phyloP scores from a whole-genome alignment of 30 jellyfish, hydroid and myxozoan species.

The Turritopsis rubra region DNA sequence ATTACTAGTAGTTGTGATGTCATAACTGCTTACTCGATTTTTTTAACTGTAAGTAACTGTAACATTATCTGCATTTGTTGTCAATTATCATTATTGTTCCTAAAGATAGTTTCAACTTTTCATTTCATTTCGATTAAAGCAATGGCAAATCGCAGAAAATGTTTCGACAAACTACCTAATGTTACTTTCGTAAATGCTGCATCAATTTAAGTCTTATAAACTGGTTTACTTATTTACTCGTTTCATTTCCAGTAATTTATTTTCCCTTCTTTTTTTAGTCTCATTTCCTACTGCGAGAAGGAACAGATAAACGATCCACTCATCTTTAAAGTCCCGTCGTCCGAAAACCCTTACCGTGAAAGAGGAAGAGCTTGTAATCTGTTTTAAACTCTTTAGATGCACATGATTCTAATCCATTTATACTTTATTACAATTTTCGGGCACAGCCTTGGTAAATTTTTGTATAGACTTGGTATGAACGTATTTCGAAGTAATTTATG shows the following conservation, averaged over 20 bases:
- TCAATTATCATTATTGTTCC: too few species aligned
- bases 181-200: too few species aligned
- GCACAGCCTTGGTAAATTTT: too few species aligned
- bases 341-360: slow-evolving; percentile 81
- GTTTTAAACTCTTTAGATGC: slow-evolving; percentile 20
- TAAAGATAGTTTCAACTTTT: too few species aligned
- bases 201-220: background rate
- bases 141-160: too few species aligned
- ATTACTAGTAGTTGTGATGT: too few species aligned
- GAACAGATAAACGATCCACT: slow-evolving; percentile 68
- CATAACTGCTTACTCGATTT: too few species aligned
- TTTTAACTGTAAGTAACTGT: too few species aligned
- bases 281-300: slow-evolving; percentile 69
- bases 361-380: slow-evolving; percentile 52
- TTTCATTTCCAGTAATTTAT: background rate
- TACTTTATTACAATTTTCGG: background rate
- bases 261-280: slow-evolving; percentile 33
- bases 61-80: too few species aligned
- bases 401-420: background rate
- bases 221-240: background rate
- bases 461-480: background rate
- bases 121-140: too few species aligned
- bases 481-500: background rate
- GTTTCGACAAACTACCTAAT: too few species aligned
- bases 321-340: slow-evolving; percentile 59